phyloP scores from a whole-genome alignment of 2,113 vertebrate species.

The Toxotes jaculatrix region DNA sequence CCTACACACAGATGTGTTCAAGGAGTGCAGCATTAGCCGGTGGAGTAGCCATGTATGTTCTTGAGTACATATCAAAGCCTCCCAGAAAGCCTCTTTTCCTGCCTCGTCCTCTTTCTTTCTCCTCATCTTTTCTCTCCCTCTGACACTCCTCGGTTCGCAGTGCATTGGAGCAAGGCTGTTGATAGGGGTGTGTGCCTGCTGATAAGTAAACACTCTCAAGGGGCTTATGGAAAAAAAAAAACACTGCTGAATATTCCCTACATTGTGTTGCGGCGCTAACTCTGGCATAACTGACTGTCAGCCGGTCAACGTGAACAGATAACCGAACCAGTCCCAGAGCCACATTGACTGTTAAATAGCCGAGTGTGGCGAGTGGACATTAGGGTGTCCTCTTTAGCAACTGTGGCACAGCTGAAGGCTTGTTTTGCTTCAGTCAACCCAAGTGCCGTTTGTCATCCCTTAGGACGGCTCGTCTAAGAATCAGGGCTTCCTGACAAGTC shows the following conservation, averaged over 20 bases:
- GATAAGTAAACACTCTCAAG: constrained; percentile 77
- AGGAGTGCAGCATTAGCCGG: constrained; percentile 61
- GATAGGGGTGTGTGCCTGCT: constrained; percentile 77
- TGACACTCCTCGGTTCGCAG: constrained; percentile 50
- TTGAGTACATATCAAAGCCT: constrained; percentile 71
- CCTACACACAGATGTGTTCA: constrained; percentile 65
- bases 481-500: constrained; percentile 65
- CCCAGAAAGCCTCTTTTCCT: constrained; percentile 63
- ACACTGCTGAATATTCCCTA: constrained; percentile 52
- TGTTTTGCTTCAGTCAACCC: constrained; percentile 71
- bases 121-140: constrained; percentile 28
- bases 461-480: constrained; percentile 60
- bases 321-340: constrained; percentile 40
- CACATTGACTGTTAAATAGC: constrained; percentile 42
- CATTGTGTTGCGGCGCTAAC: constrained; percentile 43
- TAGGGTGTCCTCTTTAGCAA: constrained; percentile 46
- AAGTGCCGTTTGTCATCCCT: constrained; percentile 64
- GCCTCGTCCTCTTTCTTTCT: constrained; percentile 23
- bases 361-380: constrained; percentile 45
- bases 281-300: constrained; percentile 42
- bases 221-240: constrained; percentile 60
- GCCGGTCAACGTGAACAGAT: constrained; percentile 59
- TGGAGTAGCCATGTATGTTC: constrained; percentile 73
- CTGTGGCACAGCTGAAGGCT: constrained; percentile 41
- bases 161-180: constrained; percentile 64